Evolutionary conservation across 1,140 invertebrate species (phyloP).

Genomic region (Drosophila asahinai): DNA sequence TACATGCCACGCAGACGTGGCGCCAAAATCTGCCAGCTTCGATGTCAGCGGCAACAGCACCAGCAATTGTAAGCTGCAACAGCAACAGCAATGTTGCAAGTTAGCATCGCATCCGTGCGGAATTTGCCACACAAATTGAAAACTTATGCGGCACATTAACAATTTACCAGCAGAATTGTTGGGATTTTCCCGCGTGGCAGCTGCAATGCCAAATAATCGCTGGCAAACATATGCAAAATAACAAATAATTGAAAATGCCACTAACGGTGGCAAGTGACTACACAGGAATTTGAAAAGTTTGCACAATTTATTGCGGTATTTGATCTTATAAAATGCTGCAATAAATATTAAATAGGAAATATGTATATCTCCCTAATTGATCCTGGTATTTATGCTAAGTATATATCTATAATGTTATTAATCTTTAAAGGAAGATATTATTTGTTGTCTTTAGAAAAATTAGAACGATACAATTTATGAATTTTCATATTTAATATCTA

Average conservation of each 20-base stretch:
- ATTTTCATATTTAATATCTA: no score
- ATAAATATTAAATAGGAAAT: neutral
- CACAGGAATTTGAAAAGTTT: neutral
- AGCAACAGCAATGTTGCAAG: conserved; percentile 50
- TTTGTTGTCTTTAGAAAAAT: no score
- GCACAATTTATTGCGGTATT: neutral
- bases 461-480: no score
- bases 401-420: no score
- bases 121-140: conserved; percentile 79
- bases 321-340: neutral
- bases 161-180: conserved; percentile 77
- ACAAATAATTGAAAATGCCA: conserved; percentile 59
- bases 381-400: no score
- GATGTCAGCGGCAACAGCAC: conserved; percentile 59
- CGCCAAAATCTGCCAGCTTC: conserved; percentile 76
- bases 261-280: conserved; percentile 27
- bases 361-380: no score
- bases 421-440: no score
- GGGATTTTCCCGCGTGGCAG: conserved; percentile 65
- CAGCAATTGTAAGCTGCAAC: neutral
- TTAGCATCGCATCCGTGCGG: conserved; percentile 37
- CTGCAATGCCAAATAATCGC: conserved; percentile 67
- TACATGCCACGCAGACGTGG: conserved; percentile 75
- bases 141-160: conserved; percentile 79
- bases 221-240: conserved; percentile 55